Base-by-base conservation (phyloP, 2,113 vertebrate species). In the Micronycteris hirsuta region DNA sequence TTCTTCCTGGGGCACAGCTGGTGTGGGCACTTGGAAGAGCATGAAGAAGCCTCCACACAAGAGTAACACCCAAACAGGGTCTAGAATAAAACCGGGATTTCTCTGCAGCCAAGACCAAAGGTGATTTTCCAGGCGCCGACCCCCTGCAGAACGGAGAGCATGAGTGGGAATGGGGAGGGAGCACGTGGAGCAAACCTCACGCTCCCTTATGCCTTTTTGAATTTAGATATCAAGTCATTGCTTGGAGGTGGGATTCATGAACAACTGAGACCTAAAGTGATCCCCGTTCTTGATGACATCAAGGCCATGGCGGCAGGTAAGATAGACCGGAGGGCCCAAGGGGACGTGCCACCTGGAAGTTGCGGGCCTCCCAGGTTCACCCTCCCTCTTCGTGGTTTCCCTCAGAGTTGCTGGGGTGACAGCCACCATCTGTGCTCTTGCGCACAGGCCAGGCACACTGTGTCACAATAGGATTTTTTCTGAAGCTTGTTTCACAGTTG, bases 291-390 rank as follows among this genome's bases (percentile, higher is more conserved):
- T 12, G 98, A 99, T 93, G 97, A 98, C 2, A 98, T 98, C 52
- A 98, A 99, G 43, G 98, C 98, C 70, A 99, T 99, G 98, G 99
- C 99, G 41, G 98, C 97, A 99, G 99, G 99, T 99, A 98, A 96
- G 4, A 9, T 5, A 4, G 16, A 47, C 11, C 4, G 10, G 47
- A 13, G 13, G 33, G 63, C 24, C n/a, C 0, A 0, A 36, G 38
- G 41, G 41, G 12, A 1, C 3, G 28, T 2, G 7, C 47, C 31
- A 16, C 15, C 47, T 12, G 1, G 5, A 28, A 22, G 26, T 15
- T 15, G 6, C 22, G 5, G 22, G 71, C 16, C 22, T 17, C 19
- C 1, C 19, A 1, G 17, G 5, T 3, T 20, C 33, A 1, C 3
- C 2, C 0, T 31, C 5, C 19, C 47, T 24, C n/a, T n/a, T 47